Evolutionary conservation across 2,797 vertebrate species (phyloP).

Genomic region (Scarus forsteni): DNA sequence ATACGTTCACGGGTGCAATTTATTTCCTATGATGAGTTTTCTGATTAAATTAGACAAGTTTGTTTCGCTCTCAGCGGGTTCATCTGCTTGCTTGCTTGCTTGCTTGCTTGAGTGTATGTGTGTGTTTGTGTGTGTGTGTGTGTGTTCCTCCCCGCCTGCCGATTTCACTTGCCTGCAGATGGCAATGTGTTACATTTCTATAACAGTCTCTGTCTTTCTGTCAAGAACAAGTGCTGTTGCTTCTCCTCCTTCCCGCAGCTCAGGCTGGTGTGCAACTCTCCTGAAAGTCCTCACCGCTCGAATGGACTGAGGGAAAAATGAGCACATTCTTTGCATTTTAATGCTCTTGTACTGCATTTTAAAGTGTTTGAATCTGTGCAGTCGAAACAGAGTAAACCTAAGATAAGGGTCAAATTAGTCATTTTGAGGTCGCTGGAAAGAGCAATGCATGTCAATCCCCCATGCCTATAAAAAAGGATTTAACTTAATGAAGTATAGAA

Average conservation of each 20-base stretch:
- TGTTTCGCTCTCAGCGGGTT: slow-evolving; percentile 70
- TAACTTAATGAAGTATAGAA: too few species aligned
- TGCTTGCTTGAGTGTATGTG: slow-evolving; percentile 23
- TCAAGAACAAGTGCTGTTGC: slow-evolving; percentile 47
- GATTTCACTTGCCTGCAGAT: slow-evolving; percentile 76
- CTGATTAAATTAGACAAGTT: slow-evolving; percentile 75
- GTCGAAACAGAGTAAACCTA: slow-evolving; percentile 16
- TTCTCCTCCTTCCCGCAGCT: slow-evolving; percentile 46
- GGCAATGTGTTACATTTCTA: slow-evolving; percentile 78
- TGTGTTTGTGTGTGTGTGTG: slow-evolving; percentile 32
- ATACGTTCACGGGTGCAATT: slow-evolving; percentile 71
- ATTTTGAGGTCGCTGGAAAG: too few species aligned
- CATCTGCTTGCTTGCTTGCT: slow-evolving; percentile 40
- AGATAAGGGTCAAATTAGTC: neutral
- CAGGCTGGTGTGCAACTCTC: slow-evolving; percentile 48
- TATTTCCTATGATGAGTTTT: slow-evolving; percentile 42
- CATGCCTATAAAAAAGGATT: too few species aligned
- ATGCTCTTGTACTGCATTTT: slow-evolving; percentile 36
- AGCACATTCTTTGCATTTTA: slow-evolving; percentile 60
- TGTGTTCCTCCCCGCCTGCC: slow-evolving; percentile 38
- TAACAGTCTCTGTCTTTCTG: slow-evolving; percentile 50
- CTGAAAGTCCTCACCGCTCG: slow-evolving; percentile 49
- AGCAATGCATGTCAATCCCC: too few species aligned
- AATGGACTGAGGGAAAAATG: slow-evolving; percentile 37
- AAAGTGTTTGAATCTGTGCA: slow-evolving; percentile 38